A percentile compares a stretch with the other conserved stretches of the same genome.
Conservation (phyloP, 2,797 vertebrate species). For the Squalus acanthias region DNA sequence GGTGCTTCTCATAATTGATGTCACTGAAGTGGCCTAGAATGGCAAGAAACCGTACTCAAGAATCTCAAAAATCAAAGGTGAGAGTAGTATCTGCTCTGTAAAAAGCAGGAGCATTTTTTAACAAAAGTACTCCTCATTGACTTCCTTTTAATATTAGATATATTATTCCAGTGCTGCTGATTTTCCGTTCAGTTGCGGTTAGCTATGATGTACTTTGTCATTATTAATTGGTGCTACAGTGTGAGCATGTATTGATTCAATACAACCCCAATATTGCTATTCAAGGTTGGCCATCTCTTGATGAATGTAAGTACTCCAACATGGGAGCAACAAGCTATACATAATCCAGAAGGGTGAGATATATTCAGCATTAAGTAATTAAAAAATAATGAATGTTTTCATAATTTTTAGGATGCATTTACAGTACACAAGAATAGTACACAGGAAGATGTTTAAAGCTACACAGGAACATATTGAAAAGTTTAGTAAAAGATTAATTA, state of each 20-base stretch:
- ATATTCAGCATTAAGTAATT: not conserved
- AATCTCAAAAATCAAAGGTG: not conserved
- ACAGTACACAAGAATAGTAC: not conserved
- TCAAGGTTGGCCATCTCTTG: not conserved
- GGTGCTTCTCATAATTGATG: not conserved
- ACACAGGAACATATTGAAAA: not conserved
- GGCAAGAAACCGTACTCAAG: not conserved
- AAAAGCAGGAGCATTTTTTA: not conserved
- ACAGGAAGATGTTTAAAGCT: not conserved
- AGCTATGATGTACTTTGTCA: not conserved
- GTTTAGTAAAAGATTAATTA: not conserved
- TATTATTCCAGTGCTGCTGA: not conserved
- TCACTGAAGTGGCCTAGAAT: not conserved
- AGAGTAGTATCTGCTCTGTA: not conserved
- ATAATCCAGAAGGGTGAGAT: not conserved
- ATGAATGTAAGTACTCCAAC: not conserved
- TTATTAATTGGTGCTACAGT: not conserved
- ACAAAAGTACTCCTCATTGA: not conserved
- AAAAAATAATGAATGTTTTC: conserved; percentile 6
- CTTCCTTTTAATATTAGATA: not conserved
- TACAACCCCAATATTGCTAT: not conserved
- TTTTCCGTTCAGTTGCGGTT: not conserved
- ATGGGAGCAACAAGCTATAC: not conserved
- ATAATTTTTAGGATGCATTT: not conserved
- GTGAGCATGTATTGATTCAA: not conserved